Evolutionary conservation across 2,888 invertebrate species (phyloP).

Genomic region (Cryptophagus acutangulus): DNA sequence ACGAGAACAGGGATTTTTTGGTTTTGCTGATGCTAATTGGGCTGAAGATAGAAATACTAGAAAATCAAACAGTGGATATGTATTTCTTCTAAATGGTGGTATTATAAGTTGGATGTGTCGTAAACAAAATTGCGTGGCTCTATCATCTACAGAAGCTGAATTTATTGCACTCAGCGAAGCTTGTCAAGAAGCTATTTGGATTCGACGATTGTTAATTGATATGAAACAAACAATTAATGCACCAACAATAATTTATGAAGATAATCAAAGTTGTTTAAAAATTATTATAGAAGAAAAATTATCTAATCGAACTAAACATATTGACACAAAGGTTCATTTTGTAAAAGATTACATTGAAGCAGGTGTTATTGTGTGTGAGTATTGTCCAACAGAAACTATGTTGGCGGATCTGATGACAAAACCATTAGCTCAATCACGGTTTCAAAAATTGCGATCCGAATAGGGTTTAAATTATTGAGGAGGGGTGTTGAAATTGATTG

Average conservation of each 20-base stretch:
- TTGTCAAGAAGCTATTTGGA: slow-evolving; percentile 18
- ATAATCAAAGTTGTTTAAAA: slow-evolving; percentile 22
- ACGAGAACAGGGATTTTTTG: too few relatives aligned
- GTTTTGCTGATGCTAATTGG: slow-evolving; percentile 39
- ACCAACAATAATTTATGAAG: slow-evolving; percentile 16
- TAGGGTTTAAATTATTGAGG: too few relatives aligned
- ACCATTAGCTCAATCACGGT: too few relatives aligned
- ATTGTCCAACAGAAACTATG: slow-evolving; percentile 31
- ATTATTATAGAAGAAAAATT: slow-evolving; percentile 11
- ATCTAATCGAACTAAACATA: slow-evolving; percentile 14
- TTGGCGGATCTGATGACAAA: slow-evolving; percentile 30
- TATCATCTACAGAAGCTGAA: slow-evolving; percentile 31
- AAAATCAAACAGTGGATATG: slow-evolving; percentile 35
- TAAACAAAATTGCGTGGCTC: slow-evolving; percentile 30
- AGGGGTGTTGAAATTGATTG: too few relatives aligned
- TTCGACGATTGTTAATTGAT: slow-evolving; percentile 15
- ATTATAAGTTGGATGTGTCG: slow-evolving; percentile 31
- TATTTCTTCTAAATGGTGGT: slow-evolving; percentile 24
- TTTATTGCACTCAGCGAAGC: slow-evolving; percentile 26
- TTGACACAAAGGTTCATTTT: slow-evolving; percentile 7
- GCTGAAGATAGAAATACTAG: slow-evolving; percentile 30
- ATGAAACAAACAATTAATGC: background rate
- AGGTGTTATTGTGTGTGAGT: slow-evolving; percentile 18
- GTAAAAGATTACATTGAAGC: slow-evolving; percentile 3
- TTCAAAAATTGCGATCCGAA: too few relatives aligned